Evolutionary conservation across 2,113 vertebrate genomes (phyloP).

Genomic region (Hypomesus transpacificus): DNA sequence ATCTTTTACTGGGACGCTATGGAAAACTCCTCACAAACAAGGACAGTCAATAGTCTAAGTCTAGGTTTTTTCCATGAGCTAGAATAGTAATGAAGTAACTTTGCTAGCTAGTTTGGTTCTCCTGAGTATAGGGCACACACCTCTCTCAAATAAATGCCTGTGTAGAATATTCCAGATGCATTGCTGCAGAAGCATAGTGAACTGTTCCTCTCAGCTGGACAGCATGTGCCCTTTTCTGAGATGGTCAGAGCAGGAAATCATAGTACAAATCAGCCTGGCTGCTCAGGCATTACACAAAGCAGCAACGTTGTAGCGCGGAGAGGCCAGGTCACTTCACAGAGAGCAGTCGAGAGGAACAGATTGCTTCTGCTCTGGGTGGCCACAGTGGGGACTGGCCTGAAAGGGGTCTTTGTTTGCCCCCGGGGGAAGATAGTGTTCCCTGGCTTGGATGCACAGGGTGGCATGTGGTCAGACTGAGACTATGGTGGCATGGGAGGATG

Average conservation of each 20-base stretch:
- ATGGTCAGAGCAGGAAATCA: constrained; percentile 24
- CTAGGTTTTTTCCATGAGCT: too few relatives aligned
- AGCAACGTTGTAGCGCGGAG: constrained; percentile 30
- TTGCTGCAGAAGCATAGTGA: background rate
- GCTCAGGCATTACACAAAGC: constrained; percentile 28
- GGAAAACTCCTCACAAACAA: too few relatives aligned
- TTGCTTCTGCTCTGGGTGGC: constrained; percentile 66
- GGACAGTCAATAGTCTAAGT: too few relatives aligned
- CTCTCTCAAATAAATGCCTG: constrained; percentile 18
- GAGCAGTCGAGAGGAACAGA: constrained; percentile 68
- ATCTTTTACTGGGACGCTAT: too few relatives aligned
- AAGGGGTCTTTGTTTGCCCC: constrained; percentile 64
- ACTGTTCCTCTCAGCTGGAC: constrained; percentile 15
- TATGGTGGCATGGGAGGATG: constrained; percentile 42
- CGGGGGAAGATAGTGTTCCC: constrained; percentile 40
- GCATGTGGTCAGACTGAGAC: constrained; percentile 44
- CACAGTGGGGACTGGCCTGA: constrained; percentile 55
- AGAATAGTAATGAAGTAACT: background rate
- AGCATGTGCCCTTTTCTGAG: constrained; percentile 38
- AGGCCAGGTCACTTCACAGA: constrained; percentile 59
- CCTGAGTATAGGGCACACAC: background rate
- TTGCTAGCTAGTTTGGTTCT: constrained; percentile 13
- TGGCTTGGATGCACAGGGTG: constrained; percentile 50
- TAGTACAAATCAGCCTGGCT: constrained; percentile 28
- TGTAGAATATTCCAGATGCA: background rate